phyloP scores from a whole-genome alignment of 2,797 vertebrate genomes.

The Fratercula arctica region DNA sequence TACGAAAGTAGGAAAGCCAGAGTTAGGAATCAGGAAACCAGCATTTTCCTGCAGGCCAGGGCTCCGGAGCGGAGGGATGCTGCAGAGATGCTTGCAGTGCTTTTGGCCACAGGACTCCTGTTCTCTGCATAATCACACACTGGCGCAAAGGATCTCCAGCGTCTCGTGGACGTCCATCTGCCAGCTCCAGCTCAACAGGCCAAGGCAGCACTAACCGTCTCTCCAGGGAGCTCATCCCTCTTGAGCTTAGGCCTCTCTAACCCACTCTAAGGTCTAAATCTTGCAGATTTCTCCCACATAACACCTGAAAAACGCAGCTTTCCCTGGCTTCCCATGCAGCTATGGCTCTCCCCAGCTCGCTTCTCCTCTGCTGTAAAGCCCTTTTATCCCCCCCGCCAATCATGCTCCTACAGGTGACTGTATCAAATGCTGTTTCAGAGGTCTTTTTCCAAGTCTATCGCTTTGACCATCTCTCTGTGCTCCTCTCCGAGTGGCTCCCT shows the following conservation, averaged over 20 bases:
- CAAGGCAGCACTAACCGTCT: background rate
- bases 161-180: fast-evolving
- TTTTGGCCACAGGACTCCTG: background rate
- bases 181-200: background rate
- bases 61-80: background rate
- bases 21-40: background rate
- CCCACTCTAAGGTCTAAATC: background rate
- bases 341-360: background rate
- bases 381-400: background rate
- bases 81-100: background rate
- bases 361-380: background rate
- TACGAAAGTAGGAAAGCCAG: background rate
- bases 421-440: background rate
- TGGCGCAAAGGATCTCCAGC: background rate
- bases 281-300: background rate
- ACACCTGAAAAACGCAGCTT: background rate
- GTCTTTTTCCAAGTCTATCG: background rate
- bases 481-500: background rate
- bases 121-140: background rate
- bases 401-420: background rate
- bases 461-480: background rate
- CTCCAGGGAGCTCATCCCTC: background rate
- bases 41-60: background rate
- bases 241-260: background rate
- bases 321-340: background rate